Evolutionary conservation across 1,140 invertebrate species (phyloP).

Genomic region (Anagrus nilaparvatae): DNA sequence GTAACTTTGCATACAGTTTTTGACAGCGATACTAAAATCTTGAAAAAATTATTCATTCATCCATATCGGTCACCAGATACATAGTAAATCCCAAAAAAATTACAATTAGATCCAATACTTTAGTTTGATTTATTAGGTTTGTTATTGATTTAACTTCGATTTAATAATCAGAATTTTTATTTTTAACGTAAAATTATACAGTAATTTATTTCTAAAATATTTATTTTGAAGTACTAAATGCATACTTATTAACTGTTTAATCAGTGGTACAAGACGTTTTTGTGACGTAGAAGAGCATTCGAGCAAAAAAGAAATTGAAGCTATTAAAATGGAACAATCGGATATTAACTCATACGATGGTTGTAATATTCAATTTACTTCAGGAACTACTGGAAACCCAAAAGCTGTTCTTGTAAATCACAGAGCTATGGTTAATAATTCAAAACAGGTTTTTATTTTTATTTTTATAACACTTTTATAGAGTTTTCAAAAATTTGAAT

Average conservation of each 20-base stretch:
- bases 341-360: conserved; percentile 55
- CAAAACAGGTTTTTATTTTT: conserved; percentile 39
- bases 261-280: conserved; percentile 53
- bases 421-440: conserved; percentile 78
- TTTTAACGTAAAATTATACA: conserved; percentile 7
- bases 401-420: conserved; percentile 83
- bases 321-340: conserved; percentile 26
- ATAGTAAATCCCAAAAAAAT: too few relatives aligned
- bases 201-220: neutral
- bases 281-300: conserved; percentile 44
- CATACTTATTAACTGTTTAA: conserved; percentile 27
- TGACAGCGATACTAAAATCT: too few relatives aligned
- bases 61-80: too few relatives aligned
- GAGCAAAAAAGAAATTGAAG: conserved; percentile 23
- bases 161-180: conserved; percentile 13
- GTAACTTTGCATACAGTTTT: too few relatives aligned
- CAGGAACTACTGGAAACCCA: conserved; percentile 77
- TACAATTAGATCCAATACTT: too few relatives aligned
- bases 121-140: too few relatives aligned
- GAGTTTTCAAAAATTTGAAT: neutral
- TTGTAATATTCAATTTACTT: conserved; percentile 80
- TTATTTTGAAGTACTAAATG: too few relatives aligned
- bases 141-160: too few relatives aligned
- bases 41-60: too few relatives aligned
- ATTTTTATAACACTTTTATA: conserved; percentile 1